Evolutionary conservation across 2,797 vertebrate species (phyloP), one percentile per base, ranked within the genome.

Genomic region (Dicrostonyx torquatus): DNA sequence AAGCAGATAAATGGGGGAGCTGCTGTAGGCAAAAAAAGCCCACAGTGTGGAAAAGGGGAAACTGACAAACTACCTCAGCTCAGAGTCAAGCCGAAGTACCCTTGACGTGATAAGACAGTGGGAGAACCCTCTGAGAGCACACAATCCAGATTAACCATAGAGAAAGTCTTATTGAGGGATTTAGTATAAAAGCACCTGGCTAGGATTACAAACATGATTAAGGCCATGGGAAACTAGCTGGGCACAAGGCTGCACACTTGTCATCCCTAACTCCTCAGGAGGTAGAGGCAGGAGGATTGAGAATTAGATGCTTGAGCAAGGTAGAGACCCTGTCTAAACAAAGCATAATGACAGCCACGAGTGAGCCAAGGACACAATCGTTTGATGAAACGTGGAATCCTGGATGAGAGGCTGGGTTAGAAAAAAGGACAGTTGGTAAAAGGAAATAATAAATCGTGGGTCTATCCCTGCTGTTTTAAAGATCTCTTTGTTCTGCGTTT

Each of bases 381-480:
- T 82, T 82, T 79, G 60, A 26, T 40, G 43, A 70, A 31, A 62
- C 26, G 29, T 76, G n/a, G 45, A 62, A 1, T 92, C 82, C 31
- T 58, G 17, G 18, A 22, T 55, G 40, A n/a, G 48, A 66, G 77
- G 55, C 77, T 94, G 62, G 68, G 31, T 72, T 40, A 78, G 37
- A 89, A 86, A 72, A 91, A 66, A 78, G 62, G 26, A 77, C 9
- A n/a, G 45, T 48, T 45, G 76, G 60, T n/a, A 77, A 86, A 72
- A 82, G 20, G 50, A 83, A 92, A 55, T 45, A 83, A 34, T 68
- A 15, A 70, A 88, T 43, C 40, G 8, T 62, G 40, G 55, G 12
- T 34, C 70, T 87, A 12, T 55, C 37, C 68, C 8, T 48, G 31
- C 73, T 93, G 64, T 73, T 91, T 91, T 79, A 79, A 95, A 87